Evolutionary conservation across 2,888 invertebrate species (phyloP), one percentile per base, ranked within the genome.

Genomic region (Pegoplata infirma): DNA sequence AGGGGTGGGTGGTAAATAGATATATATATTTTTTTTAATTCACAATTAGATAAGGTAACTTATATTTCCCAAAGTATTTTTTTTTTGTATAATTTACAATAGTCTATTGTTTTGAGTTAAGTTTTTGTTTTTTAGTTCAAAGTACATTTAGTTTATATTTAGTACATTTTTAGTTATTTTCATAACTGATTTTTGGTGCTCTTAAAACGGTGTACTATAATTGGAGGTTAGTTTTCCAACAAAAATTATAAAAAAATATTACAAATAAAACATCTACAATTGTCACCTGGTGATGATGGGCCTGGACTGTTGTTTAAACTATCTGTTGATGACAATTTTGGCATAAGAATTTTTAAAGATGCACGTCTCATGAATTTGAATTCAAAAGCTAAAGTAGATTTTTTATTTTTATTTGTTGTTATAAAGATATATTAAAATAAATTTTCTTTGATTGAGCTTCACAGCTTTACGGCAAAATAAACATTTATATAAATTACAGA

Each of bases 241-340:
- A 53, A 23, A 69, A 40, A 51, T 36, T 63, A 56, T 51, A 66
- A 63, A 23, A 21, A 40, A 6, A 36, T 40, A 7, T 44, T n/a
- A n/a, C n/a, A 53, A 12, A 53, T 55, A 56, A 56, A 76, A 49
- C 32, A 64, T 44, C 51, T 67, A 68, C 4, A 69, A 55, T 75
- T 32, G 19, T 90, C 90, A 92, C 92, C 91, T 89, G 92, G 91
- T 84, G 91, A 91, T 85, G 91, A 90, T 84, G 92, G 91, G 84
- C 90, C 91, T 85, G 91, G 91, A 86, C 91, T 92, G 88, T 91
- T 91, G 88, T 90, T 91, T 84, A 92, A 88, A 83, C 92, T 92
- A 86, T 92, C 92, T 82, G 89, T 91, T 79, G 92, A 92, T 82
- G 91, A 91, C 84, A 91, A 89, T 89, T 91, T 92, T 82, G 92